Base-by-base conservation (phyloP, 2,113 vertebrate genomes). In the Etia nguti region DNA sequence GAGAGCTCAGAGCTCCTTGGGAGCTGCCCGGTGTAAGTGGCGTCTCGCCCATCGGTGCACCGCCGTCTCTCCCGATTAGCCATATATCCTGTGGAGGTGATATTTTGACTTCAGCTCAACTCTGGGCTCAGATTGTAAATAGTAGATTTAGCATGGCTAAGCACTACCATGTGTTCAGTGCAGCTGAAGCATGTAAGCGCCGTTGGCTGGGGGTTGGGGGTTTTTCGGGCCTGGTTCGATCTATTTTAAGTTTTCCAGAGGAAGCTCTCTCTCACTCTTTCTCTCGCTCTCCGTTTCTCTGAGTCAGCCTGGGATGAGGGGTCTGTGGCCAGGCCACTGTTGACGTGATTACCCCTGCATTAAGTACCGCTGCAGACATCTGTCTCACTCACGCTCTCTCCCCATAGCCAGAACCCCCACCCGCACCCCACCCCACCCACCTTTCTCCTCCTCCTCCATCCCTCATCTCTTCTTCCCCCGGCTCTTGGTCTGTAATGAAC, bases 401-500 rank as follows among this genome's bases (percentile, higher is more conserved):
- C 86, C 88, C 65, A 65, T 57, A 90, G 81, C 88, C 84, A 86
- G 2, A 80, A 65, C 60, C 85, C 84, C 73, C 84, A 84, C 65
- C 59, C 36, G n/a, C 60, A 65, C 60, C 60, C 52, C 46, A 13
- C 79, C 59, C n/a, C 70, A 29, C 46, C 26, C 70, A 6, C 18
- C 52, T 26, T 80, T 50, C 91, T 80, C 88, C 88, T 83, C 88
- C 88, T 83, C 86, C 87, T 81, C 93, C 91, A 88, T 92, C 95
- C 91, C 89, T 92, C 94, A 86, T 91, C 90, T 86, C 93, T 91
- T 90, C 94, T 86, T 93, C 94, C 93, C 90, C 93, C 52, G 91
- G 95, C 95, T 94, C 94, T 95, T 92, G 93, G 94, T 96, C 96
- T 96, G 96, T 96, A 97, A 97, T 97, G 95, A 97, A 97, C 96